Percentiles rank a stretch among this genome's conserved stretches.
These are phyloP conservation scores for Brachirus orientalis DNA, from an alignment of 2,113 vertebrate species.

Conservation along the genomic window DNA sequence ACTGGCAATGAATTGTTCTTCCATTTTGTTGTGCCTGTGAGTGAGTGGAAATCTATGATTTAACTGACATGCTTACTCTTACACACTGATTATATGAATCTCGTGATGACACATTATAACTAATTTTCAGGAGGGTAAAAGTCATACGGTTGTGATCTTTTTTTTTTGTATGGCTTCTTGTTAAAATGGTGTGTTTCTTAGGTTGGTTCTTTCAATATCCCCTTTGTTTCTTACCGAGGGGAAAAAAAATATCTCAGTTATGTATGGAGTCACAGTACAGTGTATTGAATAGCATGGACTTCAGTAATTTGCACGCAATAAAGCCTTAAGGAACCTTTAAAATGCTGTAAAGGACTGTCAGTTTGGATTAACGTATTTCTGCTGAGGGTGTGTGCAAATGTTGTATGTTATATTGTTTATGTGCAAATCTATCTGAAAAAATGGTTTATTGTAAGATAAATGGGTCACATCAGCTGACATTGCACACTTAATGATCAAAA, in stretches of 20 bases:
- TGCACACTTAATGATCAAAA: slow-evolving; percentile 58
- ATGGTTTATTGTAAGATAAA: slow-evolving; percentile 60
- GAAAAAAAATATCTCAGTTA: slow-evolving; percentile 52
- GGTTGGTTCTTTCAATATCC: slow-evolving; percentile 51
- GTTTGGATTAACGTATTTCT: slow-evolving; percentile 57
- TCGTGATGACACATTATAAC: slow-evolving; percentile 33
- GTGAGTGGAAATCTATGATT: slow-evolving; percentile 39
- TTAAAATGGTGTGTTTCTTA: slow-evolving; percentile 61
- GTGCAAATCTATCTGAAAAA: slow-evolving; percentile 53
- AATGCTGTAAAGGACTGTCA: slow-evolving; percentile 56
- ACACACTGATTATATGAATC: slow-evolving; percentile 20
- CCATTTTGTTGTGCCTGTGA: slow-evolving; percentile 75
- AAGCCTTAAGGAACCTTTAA: slow-evolving; percentile 71
- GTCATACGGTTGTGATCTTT: slow-evolving; percentile 28
- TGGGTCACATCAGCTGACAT: slow-evolving; percentile 54
- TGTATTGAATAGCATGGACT: slow-evolving; percentile 66
- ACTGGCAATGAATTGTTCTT: slow-evolving; percentile 66
- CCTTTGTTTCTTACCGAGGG: slow-evolving; percentile 46
- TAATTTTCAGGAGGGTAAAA: slow-evolving; percentile 33
- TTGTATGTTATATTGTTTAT: slow-evolving; percentile 56
- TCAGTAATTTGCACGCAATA: slow-evolving; percentile 62
- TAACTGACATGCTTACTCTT: slow-evolving; percentile 38
- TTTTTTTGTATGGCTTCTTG: slow-evolving; percentile 43
- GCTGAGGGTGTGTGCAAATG: slow-evolving; percentile 57
- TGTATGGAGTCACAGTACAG: slow-evolving; percentile 13